Percentiles rank a stretch among this genome's conserved stretches.
These are phyloP conservation scores for Metalampra italica DNA, from an alignment of 2,888 invertebrate genomes.

Conservation along the genomic window DNA sequence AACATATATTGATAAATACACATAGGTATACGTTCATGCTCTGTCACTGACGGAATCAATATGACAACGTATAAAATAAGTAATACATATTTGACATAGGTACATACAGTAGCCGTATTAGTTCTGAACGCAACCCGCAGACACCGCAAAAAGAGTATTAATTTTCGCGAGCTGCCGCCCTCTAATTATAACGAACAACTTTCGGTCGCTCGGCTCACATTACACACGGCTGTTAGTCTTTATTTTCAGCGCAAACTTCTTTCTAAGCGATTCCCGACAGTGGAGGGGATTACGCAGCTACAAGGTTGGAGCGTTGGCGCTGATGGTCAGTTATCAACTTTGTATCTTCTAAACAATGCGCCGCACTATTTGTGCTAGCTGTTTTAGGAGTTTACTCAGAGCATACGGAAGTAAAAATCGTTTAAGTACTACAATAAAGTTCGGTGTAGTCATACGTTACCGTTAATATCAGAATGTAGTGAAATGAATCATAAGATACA, in stretches of 20 bases:
- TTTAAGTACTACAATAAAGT: too few species aligned
- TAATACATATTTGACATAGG: too few species aligned
- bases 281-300: conserved; percentile 21
- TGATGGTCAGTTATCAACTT: conserved; percentile 23
- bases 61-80: too few species aligned
- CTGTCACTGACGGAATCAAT: too few species aligned
- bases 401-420: conserved; percentile 34
- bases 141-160: conserved; percentile 54
- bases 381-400: conserved; percentile 7
- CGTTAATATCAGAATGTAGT: too few species aligned
- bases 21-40: too few species aligned
- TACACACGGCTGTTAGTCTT: conserved; percentile 52
- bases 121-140: conserved; percentile 15
- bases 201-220: conserved; percentile 55
- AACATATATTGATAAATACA: too few species aligned
- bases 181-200: conserved; percentile 64
- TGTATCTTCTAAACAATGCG: conserved; percentile 17
- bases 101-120: too few species aligned
- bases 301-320: conserved; percentile 27
- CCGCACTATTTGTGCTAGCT: background rate
- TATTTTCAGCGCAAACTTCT: conserved; percentile 47
- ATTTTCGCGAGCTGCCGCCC: conserved; percentile 51
- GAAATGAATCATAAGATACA: too few species aligned
- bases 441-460: too few species aligned
- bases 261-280: conserved; percentile 33